A percentile compares a stretch with the other conserved stretches of the same genome.
phyloP scores from a whole-genome alignment of 53 echinoderm and acorn worm species.

The Hippasteria phrygiana region DNA sequence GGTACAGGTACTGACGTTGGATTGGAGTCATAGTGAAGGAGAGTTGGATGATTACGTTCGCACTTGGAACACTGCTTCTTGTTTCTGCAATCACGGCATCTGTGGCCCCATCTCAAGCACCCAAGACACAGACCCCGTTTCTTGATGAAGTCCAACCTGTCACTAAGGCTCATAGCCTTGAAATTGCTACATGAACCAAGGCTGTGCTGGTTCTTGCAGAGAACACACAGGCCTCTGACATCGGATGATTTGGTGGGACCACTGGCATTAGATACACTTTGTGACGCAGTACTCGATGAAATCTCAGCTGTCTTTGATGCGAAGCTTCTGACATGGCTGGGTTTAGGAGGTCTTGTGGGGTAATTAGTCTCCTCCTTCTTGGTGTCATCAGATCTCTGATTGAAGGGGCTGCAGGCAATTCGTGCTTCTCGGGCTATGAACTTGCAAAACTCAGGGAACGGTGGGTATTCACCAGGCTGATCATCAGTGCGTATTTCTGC shows the following conservation, averaged over 20 bases:
- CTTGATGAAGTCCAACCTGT: conserved; percentile 34
- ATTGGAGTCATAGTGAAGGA: conserved; percentile 37
- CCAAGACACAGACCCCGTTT: conserved; percentile 9
- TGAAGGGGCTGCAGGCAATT: no score
- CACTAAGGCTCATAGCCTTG: conserved; percentile 10
- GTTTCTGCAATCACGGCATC: conserved; percentile 8
- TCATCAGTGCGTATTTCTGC: no score
- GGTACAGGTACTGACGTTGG: background rate
- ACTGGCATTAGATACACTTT: background rate
- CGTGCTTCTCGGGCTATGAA: no score
- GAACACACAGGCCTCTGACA: background rate
- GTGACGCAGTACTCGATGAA: background rate
- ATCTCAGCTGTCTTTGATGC: conserved; percentile 13
- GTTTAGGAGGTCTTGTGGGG: background rate
- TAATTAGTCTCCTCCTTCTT: conserved; percentile 4
- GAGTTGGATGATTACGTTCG: conserved; percentile 32
- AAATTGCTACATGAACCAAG: conserved; percentile 13
- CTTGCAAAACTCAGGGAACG: no score
- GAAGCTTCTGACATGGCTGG: conserved; percentile 5
- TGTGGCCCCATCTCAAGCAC: conserved; percentile 41
- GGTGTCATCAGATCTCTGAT: background rate
- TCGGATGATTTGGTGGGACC: background rate
- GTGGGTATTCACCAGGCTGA: background rate
- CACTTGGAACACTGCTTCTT: conserved; percentile 34
- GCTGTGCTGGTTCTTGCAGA: conserved; percentile 17